Percentiles rank a stretch among this genome's conserved stretches.
Conservation (phyloP, 2,113 vertebrate species). For the Protobothrops flavoviridis region DNA sequence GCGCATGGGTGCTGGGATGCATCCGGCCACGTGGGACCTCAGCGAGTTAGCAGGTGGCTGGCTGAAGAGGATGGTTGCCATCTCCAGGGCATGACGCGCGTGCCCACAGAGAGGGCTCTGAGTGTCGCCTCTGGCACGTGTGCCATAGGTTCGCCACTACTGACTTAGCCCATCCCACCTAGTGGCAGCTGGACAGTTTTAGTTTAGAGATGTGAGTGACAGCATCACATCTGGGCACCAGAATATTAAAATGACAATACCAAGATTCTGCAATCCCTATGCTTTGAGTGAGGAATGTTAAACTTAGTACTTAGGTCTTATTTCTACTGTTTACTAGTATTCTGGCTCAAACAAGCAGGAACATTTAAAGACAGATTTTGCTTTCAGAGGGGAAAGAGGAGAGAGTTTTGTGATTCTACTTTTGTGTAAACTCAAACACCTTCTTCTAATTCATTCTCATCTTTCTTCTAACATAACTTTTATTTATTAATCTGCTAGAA, state of each 20-base stretch:
- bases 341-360: neutral
- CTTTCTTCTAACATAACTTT: too few species aligned
- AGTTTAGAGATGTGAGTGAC: neutral
- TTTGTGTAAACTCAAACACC: neutral
- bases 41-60: too few species aligned
- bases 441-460: too few species aligned
- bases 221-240: neutral
- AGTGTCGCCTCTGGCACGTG: too few species aligned
- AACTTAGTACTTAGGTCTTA: neutral
- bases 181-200: neutral
- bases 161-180: neutral
- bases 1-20: too few species aligned
- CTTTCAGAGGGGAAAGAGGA: neutral
- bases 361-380: neutral
- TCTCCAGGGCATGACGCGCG: too few species aligned
- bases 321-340: neutral
- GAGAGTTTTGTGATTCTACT: neutral
- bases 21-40: too few species aligned
- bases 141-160: too few species aligned
- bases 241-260: neutral
- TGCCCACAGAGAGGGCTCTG: too few species aligned
- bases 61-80: too few species aligned
- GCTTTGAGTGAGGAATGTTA: neutral
- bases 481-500: too few species aligned
- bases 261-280: neutral